Conservation (phyloP, 2,888 invertebrate species). For the Hyposoter didymator region DNA sequence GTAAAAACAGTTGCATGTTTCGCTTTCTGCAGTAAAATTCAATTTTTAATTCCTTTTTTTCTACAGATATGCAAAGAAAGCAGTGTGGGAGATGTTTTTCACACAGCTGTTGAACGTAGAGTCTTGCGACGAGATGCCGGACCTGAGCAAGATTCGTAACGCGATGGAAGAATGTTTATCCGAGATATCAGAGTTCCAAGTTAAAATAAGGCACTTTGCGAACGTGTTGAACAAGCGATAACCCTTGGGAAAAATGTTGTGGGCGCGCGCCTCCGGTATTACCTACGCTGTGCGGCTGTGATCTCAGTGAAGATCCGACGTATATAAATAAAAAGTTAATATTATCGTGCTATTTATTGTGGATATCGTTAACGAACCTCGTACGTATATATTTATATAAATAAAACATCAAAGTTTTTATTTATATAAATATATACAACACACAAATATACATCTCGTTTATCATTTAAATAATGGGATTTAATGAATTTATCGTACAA, state of each 20-base stretch:
- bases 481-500: constrained; percentile 72
- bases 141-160: constrained; percentile 86
- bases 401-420: constrained; percentile 14
- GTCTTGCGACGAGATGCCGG: constrained; percentile 91
- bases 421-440: constrained; percentile 41
- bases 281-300: constrained; percentile 73
- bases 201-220: constrained; percentile 79
- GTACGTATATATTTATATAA: constrained; percentile 45
- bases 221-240: constrained; percentile 83
- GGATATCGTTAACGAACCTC: constrained; percentile 71
- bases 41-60: constrained; percentile 28
- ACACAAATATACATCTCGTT: constrained; percentile 28
- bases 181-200: constrained; percentile 76
- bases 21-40: neutral
- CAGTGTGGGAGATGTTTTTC: constrained; percentile 93
- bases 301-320: constrained; percentile 76
- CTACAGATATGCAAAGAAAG: constrained; percentile 88
- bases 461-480: constrained; percentile 53
- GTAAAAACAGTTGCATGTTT: neutral
- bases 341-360: constrained; percentile 81
- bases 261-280: constrained; percentile 66
- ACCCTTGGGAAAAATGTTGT: constrained; percentile 76
- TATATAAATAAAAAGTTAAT: constrained; percentile 75
- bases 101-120: constrained; percentile 92
- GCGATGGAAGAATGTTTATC: constrained; percentile 81